Base-by-base conservation (phyloP, 2,797 vertebrate species). In the Gymnodraco acuticeps region DNA sequence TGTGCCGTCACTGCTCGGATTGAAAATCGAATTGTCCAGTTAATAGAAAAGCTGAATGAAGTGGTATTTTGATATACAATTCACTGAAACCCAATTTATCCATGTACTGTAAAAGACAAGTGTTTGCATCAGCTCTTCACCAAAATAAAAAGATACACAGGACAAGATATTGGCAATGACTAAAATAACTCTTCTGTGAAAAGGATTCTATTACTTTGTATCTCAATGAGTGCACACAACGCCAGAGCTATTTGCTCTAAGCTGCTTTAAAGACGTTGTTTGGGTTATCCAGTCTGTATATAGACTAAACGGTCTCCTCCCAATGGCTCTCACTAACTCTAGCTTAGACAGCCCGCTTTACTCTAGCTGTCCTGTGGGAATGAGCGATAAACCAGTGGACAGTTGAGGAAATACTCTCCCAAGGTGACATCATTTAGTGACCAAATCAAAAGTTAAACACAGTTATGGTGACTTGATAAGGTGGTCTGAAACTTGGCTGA, bases 201-300 rank as follows among this genome's bases (percentile, higher is more conserved):
- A 19, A 14, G 15, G 38, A 17, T 2, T 0, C 41, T 42, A 42
- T 5, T 58, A 3, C 13, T 60, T 16, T n/a, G 14, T 41, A 7
- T 53, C 17, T 16, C 42, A 23, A 20, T 64, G 5, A 10, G 12
- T 42, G 63, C 74, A 62, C 19, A 65, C 43, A 64, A 14, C 3
- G 19, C 10, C 46, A 2, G 12, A 75, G 70, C 67, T 81, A 74
- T 80, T 70, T 74, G 62, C 51, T 75, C 3, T 79, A 85, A 82
- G 75, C 76, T 67, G 75, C 71, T 77, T 77, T 75, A 63, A 67
- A 47, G 51, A 66, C 70, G 51, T 71, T 67, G 73, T 72, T 64
- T 73, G 51, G 59, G 62, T 80, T 58, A 14, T 66, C 56, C 53
- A n/a, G 45, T 87, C 77, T 82, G 46, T 55, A 63, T 74, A 85